phyloP scores from a whole-genome alignment of 1,140 invertebrate species.

The Drosophila repleta region DNA sequence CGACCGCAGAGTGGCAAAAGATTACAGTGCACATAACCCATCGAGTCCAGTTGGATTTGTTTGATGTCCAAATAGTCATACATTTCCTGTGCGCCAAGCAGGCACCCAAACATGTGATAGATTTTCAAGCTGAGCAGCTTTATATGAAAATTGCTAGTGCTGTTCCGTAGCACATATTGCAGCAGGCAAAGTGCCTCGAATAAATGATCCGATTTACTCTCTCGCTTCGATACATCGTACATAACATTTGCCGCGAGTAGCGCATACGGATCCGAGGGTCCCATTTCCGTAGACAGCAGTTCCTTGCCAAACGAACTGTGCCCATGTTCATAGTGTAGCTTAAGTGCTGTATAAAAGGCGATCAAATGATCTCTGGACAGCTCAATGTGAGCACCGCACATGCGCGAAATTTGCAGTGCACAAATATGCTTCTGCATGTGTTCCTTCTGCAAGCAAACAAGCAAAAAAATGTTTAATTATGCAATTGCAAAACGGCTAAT shows the following conservation, averaged over 20 bases:
- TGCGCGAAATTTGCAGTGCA: constrained; percentile 88
- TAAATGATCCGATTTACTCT: constrained; percentile 86
- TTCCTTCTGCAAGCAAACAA: constrained; percentile 84
- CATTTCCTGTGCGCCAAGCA: constrained; percentile 87
- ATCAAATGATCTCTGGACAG: constrained; percentile 84
- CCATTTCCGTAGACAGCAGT: constrained; percentile 86
- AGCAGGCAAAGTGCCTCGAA: constrained; percentile 88
- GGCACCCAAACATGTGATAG: constrained; percentile 90
- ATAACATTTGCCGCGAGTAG: constrained; percentile 91
- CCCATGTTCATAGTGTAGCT: constrained; percentile 85
- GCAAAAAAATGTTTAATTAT: neutral
- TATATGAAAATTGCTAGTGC: constrained; percentile 91
- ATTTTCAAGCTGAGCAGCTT: constrained; percentile 90
- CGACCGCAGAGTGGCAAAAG: constrained; percentile 89
- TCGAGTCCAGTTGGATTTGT: constrained; percentile 96
- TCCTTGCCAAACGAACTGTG: constrained; percentile 83
- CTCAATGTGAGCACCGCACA: constrained; percentile 87
- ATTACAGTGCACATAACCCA: constrained; percentile 92
- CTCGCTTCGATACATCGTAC: constrained; percentile 87
- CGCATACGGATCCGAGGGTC: constrained; percentile 90
- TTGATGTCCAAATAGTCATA: constrained; percentile 93
- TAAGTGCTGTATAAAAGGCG: constrained; percentile 85
- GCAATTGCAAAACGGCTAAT: neutral
- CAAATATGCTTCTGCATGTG: constrained; percentile 91
- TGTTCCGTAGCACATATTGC: constrained; percentile 88